Conservation (phyloP, 2,888 invertebrate genomes). For the Meteorus colon region DNA sequence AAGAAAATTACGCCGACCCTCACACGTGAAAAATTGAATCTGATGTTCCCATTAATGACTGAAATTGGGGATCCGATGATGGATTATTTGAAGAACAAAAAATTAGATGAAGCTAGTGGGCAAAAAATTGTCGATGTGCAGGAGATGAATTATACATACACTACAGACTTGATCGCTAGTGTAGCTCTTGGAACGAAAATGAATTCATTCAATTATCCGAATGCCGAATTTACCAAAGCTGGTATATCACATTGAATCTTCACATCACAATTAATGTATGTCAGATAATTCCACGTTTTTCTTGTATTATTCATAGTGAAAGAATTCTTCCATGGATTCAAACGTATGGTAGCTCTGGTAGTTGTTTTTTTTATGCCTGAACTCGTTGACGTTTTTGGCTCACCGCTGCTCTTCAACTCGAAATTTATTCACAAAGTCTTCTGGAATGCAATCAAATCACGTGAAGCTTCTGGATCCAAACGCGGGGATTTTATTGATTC, state of each 20-base stretch:
- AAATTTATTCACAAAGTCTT: conserved; percentile 63
- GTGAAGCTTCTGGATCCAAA: conserved; percentile 60
- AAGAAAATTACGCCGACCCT: conserved; percentile 76
- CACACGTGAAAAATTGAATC: conserved; percentile 76
- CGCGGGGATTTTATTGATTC: conserved; percentile 68
- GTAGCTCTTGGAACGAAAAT: conserved; percentile 58
- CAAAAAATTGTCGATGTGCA: conserved; percentile 61
- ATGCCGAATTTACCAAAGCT: conserved; percentile 59
- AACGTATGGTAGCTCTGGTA: conserved; percentile 65
- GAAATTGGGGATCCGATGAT: conserved; percentile 69
- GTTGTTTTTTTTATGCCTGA: conserved; percentile 68
- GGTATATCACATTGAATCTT: conserved; percentile 49
- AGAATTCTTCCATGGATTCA: conserved; percentile 66
- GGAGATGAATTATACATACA: conserved; percentile 63
- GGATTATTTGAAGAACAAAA: conserved; percentile 53
- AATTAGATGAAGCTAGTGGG: conserved; percentile 41
- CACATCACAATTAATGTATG: background rate
- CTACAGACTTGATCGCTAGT: conserved; percentile 65
- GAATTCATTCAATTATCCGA: conserved; percentile 63
- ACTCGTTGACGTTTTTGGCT: conserved; percentile 63
- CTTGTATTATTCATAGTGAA: conserved; percentile 51
- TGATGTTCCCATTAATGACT: conserved; percentile 74
- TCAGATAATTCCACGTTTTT: background rate
- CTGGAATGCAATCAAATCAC: conserved; percentile 61
- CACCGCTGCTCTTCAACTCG: conserved; percentile 62